Base-by-base conservation (phyloP, 1,140 invertebrate genomes). In the Drosophila repletoides region DNA sequence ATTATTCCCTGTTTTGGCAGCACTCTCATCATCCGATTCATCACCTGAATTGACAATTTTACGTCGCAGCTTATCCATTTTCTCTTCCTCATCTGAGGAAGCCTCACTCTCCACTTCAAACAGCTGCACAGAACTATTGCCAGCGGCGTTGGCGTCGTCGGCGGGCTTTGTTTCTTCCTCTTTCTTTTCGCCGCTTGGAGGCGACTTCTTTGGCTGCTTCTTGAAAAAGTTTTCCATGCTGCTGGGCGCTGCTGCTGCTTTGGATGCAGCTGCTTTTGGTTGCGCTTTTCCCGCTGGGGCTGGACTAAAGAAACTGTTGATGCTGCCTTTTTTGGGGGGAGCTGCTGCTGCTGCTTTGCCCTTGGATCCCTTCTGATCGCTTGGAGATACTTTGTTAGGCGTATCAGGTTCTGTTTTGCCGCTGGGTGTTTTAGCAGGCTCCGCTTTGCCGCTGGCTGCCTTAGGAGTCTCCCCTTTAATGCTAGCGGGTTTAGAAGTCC, bases 61-160 rank as follows among this genome's bases (percentile, higher is more conserved):
- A 7, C 84, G 73, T n/a, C 84, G 74, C 12, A 89, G 19, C 10
- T 73, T 81, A 31, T 89, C 83, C 10, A 89, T 14, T 28, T 87
- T 80, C 49, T 89, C 88, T 14, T 89, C 88, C 29, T 89, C 88
- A 41, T 89, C 88, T 1, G 88, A 89, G 2, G 74, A 80, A 0
- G 40, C 58, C 6, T 77, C 74, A 14, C 65, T 83, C 7, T 80
- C 83, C 3, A 43, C 72, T 9, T 49, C 61, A 17, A 89, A 89
- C 1, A 89, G 51, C 56, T 86, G 79, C 1, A 88, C 38, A 0
- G 88, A 89, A 7, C 68, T 88, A 45, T 89, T 89, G 12, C 22
- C 15, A 4, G 49, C 34, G 1, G 60, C 56, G 2, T n/a, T n/a
- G n/a, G n/a, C n/a, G n/a, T n/a, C n/a, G n/a, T n/a, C n/a, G n/a